A percentile compares a stretch with the other conserved stretches of the same genome.
These are phyloP conservation scores for Sebastes reedi DNA, from an alignment of 2,797 vertebrate genomes.

Conservation along the genomic window DNA sequence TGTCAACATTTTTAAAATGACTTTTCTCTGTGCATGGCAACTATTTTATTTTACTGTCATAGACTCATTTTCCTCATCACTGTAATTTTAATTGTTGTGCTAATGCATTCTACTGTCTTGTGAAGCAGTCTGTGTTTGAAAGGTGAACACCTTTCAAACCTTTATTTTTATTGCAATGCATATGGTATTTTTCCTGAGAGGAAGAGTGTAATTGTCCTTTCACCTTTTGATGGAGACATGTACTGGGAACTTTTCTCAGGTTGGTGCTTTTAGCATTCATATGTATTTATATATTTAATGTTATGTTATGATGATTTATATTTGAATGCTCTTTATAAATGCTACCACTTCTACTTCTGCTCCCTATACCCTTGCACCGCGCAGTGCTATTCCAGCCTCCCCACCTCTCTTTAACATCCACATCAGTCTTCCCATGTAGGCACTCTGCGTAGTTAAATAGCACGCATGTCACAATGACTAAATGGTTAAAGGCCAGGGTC, in stretches of 20 bases:
- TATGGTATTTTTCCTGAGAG: not conserved
- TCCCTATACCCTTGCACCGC: not conserved
- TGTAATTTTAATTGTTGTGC: not conserved
- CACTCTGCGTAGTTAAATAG: conserved; percentile 13
- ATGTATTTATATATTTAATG: not conserved
- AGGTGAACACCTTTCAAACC: too few species aligned
- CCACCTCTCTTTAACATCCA: not conserved
- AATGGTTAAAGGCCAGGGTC: conserved; percentile 17
- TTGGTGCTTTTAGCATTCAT: not conserved
- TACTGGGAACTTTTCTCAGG: not conserved
- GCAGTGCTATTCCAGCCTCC: not conserved
- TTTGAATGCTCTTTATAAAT: not conserved
- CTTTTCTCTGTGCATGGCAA: not conserved
- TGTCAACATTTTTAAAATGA: not conserved
- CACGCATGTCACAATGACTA: conserved; percentile 35
- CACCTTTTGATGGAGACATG: not conserved
- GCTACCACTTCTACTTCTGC: not conserved
- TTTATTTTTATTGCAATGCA: not conserved
- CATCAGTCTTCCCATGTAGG: conserved; percentile 2
- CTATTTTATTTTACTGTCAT: not conserved
- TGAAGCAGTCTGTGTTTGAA: not conserved
- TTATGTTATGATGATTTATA: not conserved
- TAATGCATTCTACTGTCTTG: not conserved
- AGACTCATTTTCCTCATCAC: not conserved
- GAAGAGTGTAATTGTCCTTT: not conserved